Evolutionary conservation across 2,797 vertebrate genomes (phyloP).

Genomic region (Potorous gilbertii): DNA sequence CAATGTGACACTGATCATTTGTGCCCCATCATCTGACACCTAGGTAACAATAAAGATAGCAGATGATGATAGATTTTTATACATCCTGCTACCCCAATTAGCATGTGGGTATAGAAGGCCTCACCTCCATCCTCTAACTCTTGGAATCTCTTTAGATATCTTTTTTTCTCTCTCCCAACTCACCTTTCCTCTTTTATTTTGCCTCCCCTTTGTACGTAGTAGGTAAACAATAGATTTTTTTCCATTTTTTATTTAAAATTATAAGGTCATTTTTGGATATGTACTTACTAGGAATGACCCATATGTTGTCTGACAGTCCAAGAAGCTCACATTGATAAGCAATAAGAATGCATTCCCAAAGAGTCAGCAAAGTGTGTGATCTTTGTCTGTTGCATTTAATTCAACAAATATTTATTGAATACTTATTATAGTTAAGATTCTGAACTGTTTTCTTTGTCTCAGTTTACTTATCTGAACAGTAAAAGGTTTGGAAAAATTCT

Average conservation of each 20-base stretch:
- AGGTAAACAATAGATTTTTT: background rate
- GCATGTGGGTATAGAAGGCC: background rate
- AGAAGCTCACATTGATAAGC: background rate
- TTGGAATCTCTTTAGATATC: background rate
- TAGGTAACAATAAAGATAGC: background rate
- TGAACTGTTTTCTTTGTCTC: background rate
- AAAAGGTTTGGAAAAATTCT: background rate
- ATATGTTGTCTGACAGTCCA: background rate
- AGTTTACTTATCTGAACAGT: background rate
- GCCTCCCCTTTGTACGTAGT: background rate
- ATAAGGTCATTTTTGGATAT: background rate
- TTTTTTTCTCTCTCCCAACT: background rate
- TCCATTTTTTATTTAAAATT: background rate
- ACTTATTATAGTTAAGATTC: background rate
- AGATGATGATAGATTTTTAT: background rate
- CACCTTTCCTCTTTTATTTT: background rate
- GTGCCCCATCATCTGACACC: background rate
- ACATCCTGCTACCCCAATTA: background rate
- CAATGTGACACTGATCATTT: background rate
- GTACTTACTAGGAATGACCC: background rate
- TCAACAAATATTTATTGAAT: background rate
- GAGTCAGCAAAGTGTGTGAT: background rate
- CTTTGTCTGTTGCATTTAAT: background rate
- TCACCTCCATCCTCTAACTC: background rate
- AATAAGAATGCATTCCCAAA: background rate